A percentile compares a stretch with the other conserved stretches of the same genome.
These are phyloP conservation scores for Myiotriccus ornatus DNA, from an alignment of 2,797 vertebrate genomes.

Conservation along the genomic window DNA sequence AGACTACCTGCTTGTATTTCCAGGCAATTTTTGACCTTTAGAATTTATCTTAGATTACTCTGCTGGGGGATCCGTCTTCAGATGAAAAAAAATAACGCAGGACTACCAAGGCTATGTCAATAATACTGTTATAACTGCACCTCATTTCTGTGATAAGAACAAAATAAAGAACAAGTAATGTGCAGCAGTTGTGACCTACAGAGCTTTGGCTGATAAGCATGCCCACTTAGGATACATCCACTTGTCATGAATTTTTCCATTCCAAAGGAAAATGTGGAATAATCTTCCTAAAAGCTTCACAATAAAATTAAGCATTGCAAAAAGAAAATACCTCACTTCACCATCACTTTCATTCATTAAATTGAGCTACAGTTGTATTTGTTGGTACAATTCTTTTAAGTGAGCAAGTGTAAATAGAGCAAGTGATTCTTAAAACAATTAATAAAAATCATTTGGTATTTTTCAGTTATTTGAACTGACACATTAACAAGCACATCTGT, in stretches of 20 bases:
- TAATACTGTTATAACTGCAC: neutral
- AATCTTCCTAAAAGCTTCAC: neutral
- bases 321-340: neutral
- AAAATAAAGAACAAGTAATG: neutral
- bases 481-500: neutral
- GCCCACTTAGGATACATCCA: neutral
- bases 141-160: neutral
- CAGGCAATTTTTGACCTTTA: neutral
- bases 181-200: neutral
- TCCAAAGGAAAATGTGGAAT: neutral
- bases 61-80: neutral
- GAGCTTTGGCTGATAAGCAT: neutral
- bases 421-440: neutral
- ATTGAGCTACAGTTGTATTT: neutral
- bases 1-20: neutral
- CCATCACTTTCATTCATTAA: neutral
- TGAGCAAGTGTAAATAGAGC: neutral
- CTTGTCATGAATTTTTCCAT: neutral
- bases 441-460: neutral
- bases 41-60: neutral
- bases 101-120: neutral
- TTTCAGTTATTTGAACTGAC: neutral
- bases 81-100: neutral
- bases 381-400: neutral
- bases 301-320: neutral